phyloP scores from a whole-genome alignment of 2,113 vertebrate genomes.

The Asarcornis scutulata region DNA sequence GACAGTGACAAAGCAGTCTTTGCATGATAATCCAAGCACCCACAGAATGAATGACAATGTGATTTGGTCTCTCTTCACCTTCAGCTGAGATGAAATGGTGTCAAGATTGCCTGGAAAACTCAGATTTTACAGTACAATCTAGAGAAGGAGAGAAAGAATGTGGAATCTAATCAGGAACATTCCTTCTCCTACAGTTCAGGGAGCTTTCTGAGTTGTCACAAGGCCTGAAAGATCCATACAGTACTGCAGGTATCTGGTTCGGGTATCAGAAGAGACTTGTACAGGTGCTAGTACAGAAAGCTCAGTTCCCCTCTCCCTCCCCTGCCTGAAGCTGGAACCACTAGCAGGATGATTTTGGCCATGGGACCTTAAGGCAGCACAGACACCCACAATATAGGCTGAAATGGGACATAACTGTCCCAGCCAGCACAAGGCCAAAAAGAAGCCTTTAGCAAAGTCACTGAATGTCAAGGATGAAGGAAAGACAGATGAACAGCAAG shows the following conservation, averaged over 20 bases:
- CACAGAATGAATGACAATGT: not conserved
- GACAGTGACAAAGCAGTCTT: not conserved
- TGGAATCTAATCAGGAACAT: not conserved
- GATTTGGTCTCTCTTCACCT: not conserved
- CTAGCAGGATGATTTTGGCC: not conserved
- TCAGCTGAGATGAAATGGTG: not conserved
- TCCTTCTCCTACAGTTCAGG: not conserved
- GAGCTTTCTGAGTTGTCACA: not conserved
- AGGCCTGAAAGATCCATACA: not conserved
- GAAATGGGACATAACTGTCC: not conserved
- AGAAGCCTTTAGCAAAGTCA: not conserved
- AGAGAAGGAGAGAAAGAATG: not conserved
- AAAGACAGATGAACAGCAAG: not conserved
- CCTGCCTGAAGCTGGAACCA: not conserved
- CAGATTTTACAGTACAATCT: not conserved
- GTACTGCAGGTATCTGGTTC: not conserved
- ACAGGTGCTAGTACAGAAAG: not conserved
- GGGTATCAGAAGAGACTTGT: not conserved
- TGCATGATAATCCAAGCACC: accelerated
- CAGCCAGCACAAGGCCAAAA: not conserved
- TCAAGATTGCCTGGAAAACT: not conserved
- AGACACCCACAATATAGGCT: not conserved
- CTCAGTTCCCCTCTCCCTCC: accelerated
- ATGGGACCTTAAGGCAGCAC: not conserved
- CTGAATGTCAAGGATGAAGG: not conserved